Base-by-base conservation (phyloP, 2,113 vertebrate species). In the Pygoscelis adeliae region DNA sequence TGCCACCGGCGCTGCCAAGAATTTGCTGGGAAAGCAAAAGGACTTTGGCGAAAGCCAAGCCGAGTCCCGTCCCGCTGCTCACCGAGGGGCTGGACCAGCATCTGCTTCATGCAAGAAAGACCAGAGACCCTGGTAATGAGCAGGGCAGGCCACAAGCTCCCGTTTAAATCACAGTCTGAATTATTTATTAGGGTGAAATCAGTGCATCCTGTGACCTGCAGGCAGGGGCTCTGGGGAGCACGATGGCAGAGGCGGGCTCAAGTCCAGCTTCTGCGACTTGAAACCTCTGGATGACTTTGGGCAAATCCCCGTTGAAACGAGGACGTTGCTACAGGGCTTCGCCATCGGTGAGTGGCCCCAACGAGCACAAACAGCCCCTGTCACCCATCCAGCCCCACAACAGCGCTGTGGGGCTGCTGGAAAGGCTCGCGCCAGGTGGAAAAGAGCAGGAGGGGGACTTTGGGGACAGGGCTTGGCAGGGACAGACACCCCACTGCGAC, bases 191-290 rank as follows among this genome's bases (percentile, higher is more conserved):
- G 27, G 63, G 87, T 0, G 5, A 53, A 42, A 38, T 5, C 1
- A 0, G 29, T 5, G 72, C 36, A 19, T 3, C 19, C 56, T 0
- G 23, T 1, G 22, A 63, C 17, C 80, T 11, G 47, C 4, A 11
- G 58, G n/a, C 13, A 67, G 69, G 80, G 80, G 74, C 59, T 44
- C 78, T 9, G 63, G 53, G 72, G 30, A 69, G 34, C 61, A 49
- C 2, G 0, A 14, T 0, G 20, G 18, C 42, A 67, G n/a, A 15
- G 2, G 2, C 1, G 0, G 61, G n/a, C 29, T 62, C 56, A 1
- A 11, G 3, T 6, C n/a, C 73, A 12, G 0, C n/a, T 40, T 14
- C 84, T 0, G 16, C 0, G 1, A 32, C 58, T 10, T 6, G 27
- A 55, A 49, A 32, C 10, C 32, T 34, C 13, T 3, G 23, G 61